Conservation (phyloP, 2,113 vertebrate species). For the Passer domesticus region DNA sequence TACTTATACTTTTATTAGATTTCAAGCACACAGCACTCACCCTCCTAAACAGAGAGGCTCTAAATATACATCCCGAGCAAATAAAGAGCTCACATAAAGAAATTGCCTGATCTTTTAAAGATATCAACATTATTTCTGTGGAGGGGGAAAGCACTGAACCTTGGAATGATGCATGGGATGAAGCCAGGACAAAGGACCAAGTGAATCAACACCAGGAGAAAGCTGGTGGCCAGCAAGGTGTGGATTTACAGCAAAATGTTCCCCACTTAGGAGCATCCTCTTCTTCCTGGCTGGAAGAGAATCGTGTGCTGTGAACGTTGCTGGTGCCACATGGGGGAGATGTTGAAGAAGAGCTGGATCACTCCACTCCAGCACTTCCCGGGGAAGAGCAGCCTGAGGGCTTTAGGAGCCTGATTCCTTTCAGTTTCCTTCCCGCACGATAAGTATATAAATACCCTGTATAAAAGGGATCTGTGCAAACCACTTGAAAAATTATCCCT, state of each 20-base stretch:
- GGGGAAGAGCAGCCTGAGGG: neutral
- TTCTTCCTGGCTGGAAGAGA: accelerated
- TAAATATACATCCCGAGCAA: neutral
- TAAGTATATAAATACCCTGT: neutral
- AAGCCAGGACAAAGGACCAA: neutral
- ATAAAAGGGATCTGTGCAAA: neutral
- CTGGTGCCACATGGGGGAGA: conserved; percentile 61
- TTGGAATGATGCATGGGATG: accelerated
- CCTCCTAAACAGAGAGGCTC: neutral
- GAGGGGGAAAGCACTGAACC: neutral
- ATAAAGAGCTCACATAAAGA: neutral
- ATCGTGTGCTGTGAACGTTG: neutral
- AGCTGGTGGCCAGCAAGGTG: neutral
- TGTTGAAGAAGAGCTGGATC: conserved; percentile 57
- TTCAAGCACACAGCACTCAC: neutral
- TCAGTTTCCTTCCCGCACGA: accelerated
- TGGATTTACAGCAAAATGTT: neutral
- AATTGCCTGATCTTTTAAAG: neutral
- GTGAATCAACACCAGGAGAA: accelerated
- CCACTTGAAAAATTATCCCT: neutral
- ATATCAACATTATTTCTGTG: neutral
- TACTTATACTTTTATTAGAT: neutral
- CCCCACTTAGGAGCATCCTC: neutral
- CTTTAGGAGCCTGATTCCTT: neutral
- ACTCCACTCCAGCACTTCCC: neutral